Conservation (phyloP, 1,140 invertebrate genomes). For the Aplysia californica region DNA sequence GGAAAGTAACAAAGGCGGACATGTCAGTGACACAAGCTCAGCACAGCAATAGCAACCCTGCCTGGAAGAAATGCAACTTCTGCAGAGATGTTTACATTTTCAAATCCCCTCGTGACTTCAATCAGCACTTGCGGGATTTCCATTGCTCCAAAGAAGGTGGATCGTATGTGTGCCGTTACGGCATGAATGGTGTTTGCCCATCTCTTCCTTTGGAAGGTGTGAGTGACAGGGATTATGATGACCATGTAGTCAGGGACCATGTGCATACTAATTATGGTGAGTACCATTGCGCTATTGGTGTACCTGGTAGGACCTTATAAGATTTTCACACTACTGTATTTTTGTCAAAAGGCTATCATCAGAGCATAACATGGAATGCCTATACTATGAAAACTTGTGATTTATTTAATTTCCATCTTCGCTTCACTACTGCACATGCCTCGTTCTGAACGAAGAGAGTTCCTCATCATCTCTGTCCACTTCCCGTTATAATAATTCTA, state of each 20-base stretch:
- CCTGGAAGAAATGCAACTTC: conserved; percentile 55
- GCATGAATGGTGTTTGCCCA: conserved; percentile 86
- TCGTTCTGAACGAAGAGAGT: too few relatives aligned
- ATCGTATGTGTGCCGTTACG: conserved; percentile 89
- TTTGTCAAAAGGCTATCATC: too few relatives aligned
- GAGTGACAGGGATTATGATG: conserved; percentile 88
- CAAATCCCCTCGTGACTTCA: conserved; percentile 63
- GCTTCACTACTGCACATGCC: too few relatives aligned
- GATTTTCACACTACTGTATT: too few relatives aligned
- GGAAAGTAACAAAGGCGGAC: not conserved
- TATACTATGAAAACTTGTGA: too few relatives aligned
- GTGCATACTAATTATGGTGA: conserved; percentile 62
- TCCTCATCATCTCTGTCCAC: too few relatives aligned
- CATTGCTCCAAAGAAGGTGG: conserved; percentile 90
- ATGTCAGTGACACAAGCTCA: conserved; percentile 28
- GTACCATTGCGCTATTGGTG: not conserved
- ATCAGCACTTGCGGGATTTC: conserved; percentile 81
- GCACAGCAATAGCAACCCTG: not conserved
- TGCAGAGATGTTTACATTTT: conserved; percentile 50
- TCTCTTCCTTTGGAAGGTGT: conserved; percentile 89
- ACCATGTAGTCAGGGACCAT: conserved; percentile 86
- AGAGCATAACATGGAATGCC: too few relatives aligned
- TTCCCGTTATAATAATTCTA: too few relatives aligned
- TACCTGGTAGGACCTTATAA: not conserved
- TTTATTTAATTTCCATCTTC: too few relatives aligned